Evolutionary conservation across 2,888 invertebrate species (phyloP).

Genomic region (Cenopis cana): DNA sequence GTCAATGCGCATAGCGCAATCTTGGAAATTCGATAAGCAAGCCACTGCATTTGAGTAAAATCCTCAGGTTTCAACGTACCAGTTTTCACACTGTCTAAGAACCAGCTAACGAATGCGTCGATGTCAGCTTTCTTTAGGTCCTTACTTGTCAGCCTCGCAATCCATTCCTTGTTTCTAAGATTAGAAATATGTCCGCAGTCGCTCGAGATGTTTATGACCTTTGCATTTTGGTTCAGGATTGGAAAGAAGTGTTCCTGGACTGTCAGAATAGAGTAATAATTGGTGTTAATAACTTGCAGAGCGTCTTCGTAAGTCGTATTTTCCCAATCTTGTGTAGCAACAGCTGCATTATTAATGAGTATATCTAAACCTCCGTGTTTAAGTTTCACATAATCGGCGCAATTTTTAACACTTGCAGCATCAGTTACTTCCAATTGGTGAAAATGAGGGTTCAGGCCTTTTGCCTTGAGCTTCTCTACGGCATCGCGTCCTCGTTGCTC

Average conservation of each 20-base stretch:
- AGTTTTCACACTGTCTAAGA: conserved; percentile 51
- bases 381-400: conserved; percentile 51
- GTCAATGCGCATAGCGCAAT: conserved; percentile 52
- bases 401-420: conserved; percentile 50
- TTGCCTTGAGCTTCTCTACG: conserved; percentile 78
- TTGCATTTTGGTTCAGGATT: conserved; percentile 51
- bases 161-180: conserved; percentile 51
- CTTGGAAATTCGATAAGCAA: conserved; percentile 52
- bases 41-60: conserved; percentile 47
- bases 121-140: conserved; percentile 50
- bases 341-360: conserved; percentile 56
- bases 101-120: conserved; percentile 53
- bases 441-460: conserved; percentile 68
- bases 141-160: conserved; percentile 47
- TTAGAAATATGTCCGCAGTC: conserved; percentile 53
- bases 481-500: conserved; percentile 80
- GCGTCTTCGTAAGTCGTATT: conserved; percentile 54
- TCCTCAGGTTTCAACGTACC: conserved; percentile 49
- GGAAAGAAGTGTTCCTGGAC: conserved; percentile 53
- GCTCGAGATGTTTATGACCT: conserved; percentile 54
- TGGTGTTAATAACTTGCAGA: conserved; percentile 51
- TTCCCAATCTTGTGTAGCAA: conserved; percentile 46
- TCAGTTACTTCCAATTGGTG: conserved; percentile 56
- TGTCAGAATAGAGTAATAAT: conserved; percentile 51
- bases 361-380: conserved; percentile 56